Percentiles rank a stretch among this genome's conserved stretches.
Conservation (phyloP, 1,140 invertebrate species). For the Holotrichia oblita region DNA sequence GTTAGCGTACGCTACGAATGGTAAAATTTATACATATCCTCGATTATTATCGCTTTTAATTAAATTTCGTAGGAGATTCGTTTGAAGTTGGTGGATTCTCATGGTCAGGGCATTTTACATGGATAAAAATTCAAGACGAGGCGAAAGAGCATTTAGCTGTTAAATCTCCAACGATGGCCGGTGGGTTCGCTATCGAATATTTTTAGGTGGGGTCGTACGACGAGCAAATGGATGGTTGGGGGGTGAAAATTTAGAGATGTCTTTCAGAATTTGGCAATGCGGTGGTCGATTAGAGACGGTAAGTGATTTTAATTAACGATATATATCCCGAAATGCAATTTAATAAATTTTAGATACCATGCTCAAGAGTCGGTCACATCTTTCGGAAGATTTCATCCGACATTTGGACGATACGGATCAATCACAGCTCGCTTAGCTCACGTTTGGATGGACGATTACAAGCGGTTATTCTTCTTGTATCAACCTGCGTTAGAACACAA, state of each 20-base stretch:
- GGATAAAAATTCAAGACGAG: slow-evolving; percentile 85
- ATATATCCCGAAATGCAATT: not conserved
- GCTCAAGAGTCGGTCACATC: slow-evolving; percentile 95
- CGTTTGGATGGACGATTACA: slow-evolving; percentile 97
- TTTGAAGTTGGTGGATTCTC: slow-evolving; percentile 87
- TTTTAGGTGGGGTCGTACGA: slow-evolving; percentile 98
- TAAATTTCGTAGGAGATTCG: slow-evolving; percentile 51
- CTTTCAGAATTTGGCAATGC: slow-evolving; percentile 88
- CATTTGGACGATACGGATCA: slow-evolving; percentile 93
- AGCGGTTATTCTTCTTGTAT: slow-evolving; percentile 59
- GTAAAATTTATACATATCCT: slow-evolving; percentile 54
- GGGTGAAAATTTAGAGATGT: slow-evolving; percentile 97
- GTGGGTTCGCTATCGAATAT: slow-evolving; percentile 91
- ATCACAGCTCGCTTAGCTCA: slow-evolving; percentile 90
- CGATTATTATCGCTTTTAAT: slow-evolving; percentile 5
- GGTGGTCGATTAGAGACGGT: slow-evolving; percentile 87
- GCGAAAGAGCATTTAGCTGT: slow-evolving; percentile 67
- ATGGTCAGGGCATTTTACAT: slow-evolving; percentile 91
- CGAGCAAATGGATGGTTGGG: slow-evolving; percentile 91
- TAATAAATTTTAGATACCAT: slow-evolving; percentile 73
- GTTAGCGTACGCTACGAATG: slow-evolving; percentile 79
- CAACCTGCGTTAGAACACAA: slow-evolving; percentile 60
- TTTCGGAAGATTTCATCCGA: slow-evolving; percentile 91
- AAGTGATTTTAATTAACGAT: slow-evolving; percentile 62
- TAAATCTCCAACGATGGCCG: slow-evolving; percentile 92